Conservation (phyloP, 2,113 vertebrate genomes). For the Microcebus lehilahytsara region DNA sequence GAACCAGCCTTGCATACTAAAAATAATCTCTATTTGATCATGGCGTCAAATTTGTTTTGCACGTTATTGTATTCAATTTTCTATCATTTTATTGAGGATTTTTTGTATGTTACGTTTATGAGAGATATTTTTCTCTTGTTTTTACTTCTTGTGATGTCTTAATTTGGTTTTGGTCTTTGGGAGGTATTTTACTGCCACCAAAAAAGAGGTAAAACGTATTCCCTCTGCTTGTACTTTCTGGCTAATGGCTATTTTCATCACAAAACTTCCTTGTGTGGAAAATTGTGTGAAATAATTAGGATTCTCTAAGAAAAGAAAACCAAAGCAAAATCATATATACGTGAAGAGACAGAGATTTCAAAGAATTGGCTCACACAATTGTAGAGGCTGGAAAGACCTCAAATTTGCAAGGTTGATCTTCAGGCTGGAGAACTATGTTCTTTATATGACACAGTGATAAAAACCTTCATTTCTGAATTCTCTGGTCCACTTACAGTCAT, state of each 20-base stretch:
- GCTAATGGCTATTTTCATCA: neutral
- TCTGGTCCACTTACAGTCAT: neutral
- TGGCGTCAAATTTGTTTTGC: neutral
- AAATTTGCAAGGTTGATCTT: neutral
- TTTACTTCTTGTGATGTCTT: neutral
- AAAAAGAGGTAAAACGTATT: neutral
- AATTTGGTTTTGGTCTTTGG: neutral
- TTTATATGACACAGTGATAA: neutral
- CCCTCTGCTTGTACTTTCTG: neutral
- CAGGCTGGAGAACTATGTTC: neutral
- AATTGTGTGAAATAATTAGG: neutral
- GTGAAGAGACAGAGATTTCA: neutral
- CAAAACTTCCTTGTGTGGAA: neutral
- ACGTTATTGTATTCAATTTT: neutral
- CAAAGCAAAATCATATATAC: neutral
- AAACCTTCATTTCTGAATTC: neutral
- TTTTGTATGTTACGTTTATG: neutral
- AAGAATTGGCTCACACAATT: neutral
- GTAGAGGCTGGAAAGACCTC: neutral
- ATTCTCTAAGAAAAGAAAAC: neutral
- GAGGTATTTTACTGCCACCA: too few relatives aligned
- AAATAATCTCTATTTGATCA: neutral
- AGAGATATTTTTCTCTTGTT: neutral
- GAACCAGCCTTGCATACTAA: neutral
- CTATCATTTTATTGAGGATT: neutral